phyloP scores from a whole-genome alignment of 2,888 invertebrate species.

The Melikaiella ostensackeni region DNA sequence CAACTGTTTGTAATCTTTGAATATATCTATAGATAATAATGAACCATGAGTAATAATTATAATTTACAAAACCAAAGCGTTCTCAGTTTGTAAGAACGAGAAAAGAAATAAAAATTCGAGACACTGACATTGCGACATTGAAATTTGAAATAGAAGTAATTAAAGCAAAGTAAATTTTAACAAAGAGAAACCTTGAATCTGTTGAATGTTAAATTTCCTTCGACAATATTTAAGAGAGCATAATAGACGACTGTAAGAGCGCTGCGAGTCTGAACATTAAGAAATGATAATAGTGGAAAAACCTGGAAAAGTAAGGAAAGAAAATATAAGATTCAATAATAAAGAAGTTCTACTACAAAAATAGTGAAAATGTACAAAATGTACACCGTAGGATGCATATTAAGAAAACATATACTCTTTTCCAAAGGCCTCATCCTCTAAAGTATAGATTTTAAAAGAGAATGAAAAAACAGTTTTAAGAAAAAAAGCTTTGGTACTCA shows the following conservation, averaged over 20 bases:
- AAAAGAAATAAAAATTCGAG: neutral
- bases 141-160: neutral
- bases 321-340: neutral
- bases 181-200: slow-evolving; percentile 70
- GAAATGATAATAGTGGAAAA: slow-evolving; percentile 72
- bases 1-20: no score
- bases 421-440: no score
- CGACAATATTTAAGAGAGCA: slow-evolving; percentile 68
- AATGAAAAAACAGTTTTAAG: no score
- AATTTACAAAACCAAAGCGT: neutral
- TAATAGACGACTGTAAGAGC: slow-evolving; percentile 68
- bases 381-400: neutral
- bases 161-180: neutral
- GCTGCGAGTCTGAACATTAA: slow-evolving; percentile 71
- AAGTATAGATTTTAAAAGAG: no score
- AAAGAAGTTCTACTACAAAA: neutral
- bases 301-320: slow-evolving; percentile 65
- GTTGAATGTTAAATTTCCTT: slow-evolving; percentile 64
- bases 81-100: neutral
- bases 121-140: slow-evolving; percentile 8
- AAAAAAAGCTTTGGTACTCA: no score
- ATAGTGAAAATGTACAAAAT: neutral
- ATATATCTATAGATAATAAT: neutral
- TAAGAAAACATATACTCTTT: no score
- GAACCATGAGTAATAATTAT: neutral